Conservation (phyloP, 1,140 invertebrate genomes). For the Batillaria attramentaria region DNA sequence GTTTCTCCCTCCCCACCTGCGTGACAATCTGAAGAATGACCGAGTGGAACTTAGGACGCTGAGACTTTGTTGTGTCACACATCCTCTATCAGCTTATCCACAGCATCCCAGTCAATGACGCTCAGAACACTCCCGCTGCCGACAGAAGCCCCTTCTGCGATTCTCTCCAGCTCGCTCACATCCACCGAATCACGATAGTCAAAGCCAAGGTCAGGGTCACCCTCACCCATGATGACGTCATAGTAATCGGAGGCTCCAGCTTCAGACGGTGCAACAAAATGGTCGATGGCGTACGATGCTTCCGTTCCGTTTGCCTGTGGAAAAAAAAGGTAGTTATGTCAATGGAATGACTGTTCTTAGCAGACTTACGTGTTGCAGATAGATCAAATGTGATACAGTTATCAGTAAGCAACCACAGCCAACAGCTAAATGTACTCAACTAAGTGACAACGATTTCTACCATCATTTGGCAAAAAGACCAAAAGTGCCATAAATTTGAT, state of each 20-base stretch:
- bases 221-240: conserved; percentile 56
- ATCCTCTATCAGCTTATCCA: conserved; percentile 64
- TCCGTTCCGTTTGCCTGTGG: conserved; percentile 31
- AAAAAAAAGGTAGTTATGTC: background rate
- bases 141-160: conserved; percentile 62
- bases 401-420: too few species aligned
- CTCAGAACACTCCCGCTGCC: conserved; percentile 65
- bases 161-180: conserved; percentile 63
- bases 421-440: too few species aligned
- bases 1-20: too few species aligned
- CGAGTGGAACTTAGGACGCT: too few species aligned
- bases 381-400: too few species aligned
- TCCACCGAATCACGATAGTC: conserved; percentile 64
- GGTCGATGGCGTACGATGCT: conserved; percentile 28
- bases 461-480: background rate
- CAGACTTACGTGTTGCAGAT: too few species aligned
- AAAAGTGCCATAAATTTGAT: background rate
- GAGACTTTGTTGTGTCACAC: too few species aligned
- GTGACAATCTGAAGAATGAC: too few species aligned
- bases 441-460: too few species aligned
- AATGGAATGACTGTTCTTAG: too few species aligned
- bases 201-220: background rate
- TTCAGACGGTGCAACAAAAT: conserved; percentile 49
- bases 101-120: conserved; percentile 69
- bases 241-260: conserved; percentile 59